Evolutionary conservation across 1,140 invertebrate species (phyloP).

Genomic region (Neodiprion pinetum): DNA sequence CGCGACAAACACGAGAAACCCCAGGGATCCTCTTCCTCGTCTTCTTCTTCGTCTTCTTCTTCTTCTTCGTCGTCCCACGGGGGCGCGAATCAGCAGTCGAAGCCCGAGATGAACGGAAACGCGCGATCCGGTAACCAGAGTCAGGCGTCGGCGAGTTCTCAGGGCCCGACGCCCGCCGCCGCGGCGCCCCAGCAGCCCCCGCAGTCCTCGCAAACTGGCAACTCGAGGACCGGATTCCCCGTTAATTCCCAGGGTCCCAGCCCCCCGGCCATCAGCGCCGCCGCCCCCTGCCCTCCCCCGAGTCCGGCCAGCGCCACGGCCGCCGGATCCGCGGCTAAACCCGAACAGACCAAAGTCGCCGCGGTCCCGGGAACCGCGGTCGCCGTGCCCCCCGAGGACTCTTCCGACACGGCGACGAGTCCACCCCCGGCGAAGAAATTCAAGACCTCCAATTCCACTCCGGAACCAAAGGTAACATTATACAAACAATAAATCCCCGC

Average conservation of each 20-base stretch:
- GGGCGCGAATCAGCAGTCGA: slow-evolving; percentile 20
- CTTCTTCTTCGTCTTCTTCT: slow-evolving; percentile 52
- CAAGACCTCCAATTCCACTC: slow-evolving; percentile 60
- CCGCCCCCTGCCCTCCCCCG: slow-evolving; percentile 55
- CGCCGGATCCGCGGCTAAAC: slow-evolving; percentile 58
- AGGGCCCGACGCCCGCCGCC: slow-evolving; percentile 55
- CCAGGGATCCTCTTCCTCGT: slow-evolving; percentile 43
- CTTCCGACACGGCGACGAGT: slow-evolving; percentile 60
- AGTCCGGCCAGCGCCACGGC: slow-evolving; percentile 63
- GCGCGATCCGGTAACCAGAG: slow-evolving; percentile 33
- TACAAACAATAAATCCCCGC: too few relatives aligned
- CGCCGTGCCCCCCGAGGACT: slow-evolving; percentile 60
- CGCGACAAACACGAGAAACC: slow-evolving; percentile 68
- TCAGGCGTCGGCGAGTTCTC: slow-evolving; percentile 54
- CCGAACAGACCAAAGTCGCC: slow-evolving; percentile 62
- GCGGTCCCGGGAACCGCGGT: slow-evolving; percentile 50
- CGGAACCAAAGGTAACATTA: slow-evolving; percentile 68
- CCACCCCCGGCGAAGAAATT: slow-evolving; percentile 73
- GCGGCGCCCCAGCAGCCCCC: slow-evolving; percentile 58
- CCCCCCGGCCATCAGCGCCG: slow-evolving; percentile 53
- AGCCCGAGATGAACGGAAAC: slow-evolving; percentile 47
- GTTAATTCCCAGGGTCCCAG: slow-evolving; percentile 58
- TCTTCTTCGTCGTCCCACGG: slow-evolving; percentile 36
- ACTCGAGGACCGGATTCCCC: slow-evolving; percentile 55
- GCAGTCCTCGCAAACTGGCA: slow-evolving; percentile 42